phyloP scores from a whole-genome alignment of 2,113 vertebrate species.

The Dasyprocta punctata region DNA sequence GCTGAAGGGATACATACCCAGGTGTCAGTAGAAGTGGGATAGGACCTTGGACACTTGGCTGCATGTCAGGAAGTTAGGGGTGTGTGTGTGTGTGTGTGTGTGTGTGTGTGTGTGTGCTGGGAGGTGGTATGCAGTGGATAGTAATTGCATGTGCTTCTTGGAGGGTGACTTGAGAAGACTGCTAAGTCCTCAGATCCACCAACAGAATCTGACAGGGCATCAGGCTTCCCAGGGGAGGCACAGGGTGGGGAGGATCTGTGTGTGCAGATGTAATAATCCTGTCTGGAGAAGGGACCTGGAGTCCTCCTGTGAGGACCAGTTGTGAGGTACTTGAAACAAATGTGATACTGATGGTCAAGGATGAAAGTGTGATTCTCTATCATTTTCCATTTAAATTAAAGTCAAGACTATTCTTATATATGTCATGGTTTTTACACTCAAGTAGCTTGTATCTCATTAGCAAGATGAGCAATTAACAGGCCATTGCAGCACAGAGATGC shows the following conservation, averaged over 20 bases:
- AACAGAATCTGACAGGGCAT: neutral
- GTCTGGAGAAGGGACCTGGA: neutral
- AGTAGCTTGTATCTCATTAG: neutral
- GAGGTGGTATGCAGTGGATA: neutral
- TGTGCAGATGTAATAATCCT: neutral
- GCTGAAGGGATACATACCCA: neutral
- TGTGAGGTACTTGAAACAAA: neutral
- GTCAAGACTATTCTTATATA: conserved; percentile 1
- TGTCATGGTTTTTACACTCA: neutral
- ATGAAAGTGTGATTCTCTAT: neutral
- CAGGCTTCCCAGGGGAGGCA: neutral
- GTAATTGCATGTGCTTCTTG: neutral
- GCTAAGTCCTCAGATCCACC: neutral
- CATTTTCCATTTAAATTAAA: neutral
- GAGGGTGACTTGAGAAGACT: neutral
- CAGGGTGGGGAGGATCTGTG: neutral
- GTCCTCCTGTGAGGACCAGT: neutral
- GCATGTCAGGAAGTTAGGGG: neutral
- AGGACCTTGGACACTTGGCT: neutral
- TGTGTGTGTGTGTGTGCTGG: neutral
- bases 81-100: too few relatives aligned
- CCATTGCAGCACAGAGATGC: neutral
- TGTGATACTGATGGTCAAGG: neutral
- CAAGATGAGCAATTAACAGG: neutral
- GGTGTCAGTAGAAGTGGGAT: neutral